Conservation (phyloP, 2,797 vertebrate species). For the Zalophus californianus region DNA sequence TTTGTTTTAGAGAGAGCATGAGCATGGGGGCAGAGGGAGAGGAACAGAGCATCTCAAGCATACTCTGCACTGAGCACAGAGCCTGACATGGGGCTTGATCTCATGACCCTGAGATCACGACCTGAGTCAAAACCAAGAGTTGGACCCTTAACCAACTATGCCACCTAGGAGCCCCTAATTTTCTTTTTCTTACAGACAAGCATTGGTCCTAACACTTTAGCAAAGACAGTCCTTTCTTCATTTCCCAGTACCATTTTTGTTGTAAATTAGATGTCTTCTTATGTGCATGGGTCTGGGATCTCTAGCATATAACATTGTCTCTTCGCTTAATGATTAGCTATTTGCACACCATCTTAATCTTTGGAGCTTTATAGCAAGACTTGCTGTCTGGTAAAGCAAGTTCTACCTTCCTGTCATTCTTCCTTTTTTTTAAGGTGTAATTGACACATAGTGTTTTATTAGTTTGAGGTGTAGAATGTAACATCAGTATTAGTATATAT, state of each 20-base stretch:
- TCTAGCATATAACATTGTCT: not conserved
- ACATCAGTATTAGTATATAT: not conserved
- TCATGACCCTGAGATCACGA: not conserved
- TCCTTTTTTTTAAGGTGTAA: not conserved
- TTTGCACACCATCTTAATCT: not conserved
- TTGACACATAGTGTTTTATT: not conserved
- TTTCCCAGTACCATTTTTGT: not conserved
- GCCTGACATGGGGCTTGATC: not conserved
- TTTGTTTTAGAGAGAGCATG: not conserved
- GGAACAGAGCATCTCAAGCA: not conserved
- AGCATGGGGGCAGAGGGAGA: not conserved
- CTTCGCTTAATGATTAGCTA: not conserved
- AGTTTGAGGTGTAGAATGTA: not conserved
- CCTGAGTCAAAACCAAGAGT: not conserved
- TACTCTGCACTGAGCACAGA: not conserved
- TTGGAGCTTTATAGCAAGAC: not conserved
- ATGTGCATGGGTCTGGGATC: not conserved
- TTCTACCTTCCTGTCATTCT: not conserved
- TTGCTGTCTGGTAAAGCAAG: not conserved
- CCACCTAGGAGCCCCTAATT: not conserved
- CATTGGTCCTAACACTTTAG: not conserved
- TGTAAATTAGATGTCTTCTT: not conserved
- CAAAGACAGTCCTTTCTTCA: not conserved
- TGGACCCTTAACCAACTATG: no score
- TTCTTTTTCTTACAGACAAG: not conserved